Evolutionary conservation across 2,797 vertebrate genomes (phyloP).

Genomic region (Spea hammondii): DNA sequence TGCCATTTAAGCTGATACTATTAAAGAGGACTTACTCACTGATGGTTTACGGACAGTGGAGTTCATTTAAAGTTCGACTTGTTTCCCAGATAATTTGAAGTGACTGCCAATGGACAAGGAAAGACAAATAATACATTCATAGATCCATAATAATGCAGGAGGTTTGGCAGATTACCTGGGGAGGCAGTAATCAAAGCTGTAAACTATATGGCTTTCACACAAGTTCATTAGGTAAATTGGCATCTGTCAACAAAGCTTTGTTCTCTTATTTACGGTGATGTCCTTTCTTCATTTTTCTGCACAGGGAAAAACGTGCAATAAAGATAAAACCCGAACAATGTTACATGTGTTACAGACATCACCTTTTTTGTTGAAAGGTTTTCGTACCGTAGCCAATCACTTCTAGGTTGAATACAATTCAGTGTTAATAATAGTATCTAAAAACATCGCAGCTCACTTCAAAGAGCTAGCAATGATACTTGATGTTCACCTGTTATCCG

Average conservation of each 20-base stretch:
- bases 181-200: not conserved
- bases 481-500: no score
- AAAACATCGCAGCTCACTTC: no score
- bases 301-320: not conserved
- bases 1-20: no score
- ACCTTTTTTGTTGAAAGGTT: not conserved
- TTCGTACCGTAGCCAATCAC: no score
- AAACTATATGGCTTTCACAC: not conserved
- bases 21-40: not conserved
- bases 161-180: constrained; percentile 36
- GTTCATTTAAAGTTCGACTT: constrained; percentile 61
- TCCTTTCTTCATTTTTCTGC: constrained; percentile 7
- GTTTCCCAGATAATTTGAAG: constrained; percentile 58
- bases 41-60: constrained; percentile 59
- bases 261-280: not conserved
- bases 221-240: constrained; percentile 14
- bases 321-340: not conserved
- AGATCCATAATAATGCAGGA: constrained; percentile 29
- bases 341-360: not conserved
- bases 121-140: constrained; percentile 28
- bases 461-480: no score
- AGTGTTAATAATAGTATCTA: no score
- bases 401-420: no score
- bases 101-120: constrained; percentile 53
- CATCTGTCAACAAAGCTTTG: constrained; percentile 6